These are phyloP conservation scores for Campopleginae sp. DNA, from an alignment of 2,888 invertebrate genomes.

Conservation along the genomic window DNA sequence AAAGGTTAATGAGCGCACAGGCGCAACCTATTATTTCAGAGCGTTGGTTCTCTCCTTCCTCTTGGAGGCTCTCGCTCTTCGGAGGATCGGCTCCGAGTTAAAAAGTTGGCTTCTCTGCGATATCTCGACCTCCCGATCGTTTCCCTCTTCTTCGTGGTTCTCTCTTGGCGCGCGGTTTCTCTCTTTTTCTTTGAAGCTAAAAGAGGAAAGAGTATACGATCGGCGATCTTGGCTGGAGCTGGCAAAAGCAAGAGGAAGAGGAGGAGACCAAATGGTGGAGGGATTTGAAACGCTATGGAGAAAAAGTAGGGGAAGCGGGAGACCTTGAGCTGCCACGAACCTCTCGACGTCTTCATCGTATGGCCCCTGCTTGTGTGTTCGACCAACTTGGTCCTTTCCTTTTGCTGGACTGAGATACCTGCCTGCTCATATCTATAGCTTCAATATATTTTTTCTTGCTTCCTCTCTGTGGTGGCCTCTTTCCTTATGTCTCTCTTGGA, in stretches of 20 bases:
- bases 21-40: slow-evolving; percentile 84
- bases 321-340: slow-evolving; percentile 84
- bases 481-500: background rate
- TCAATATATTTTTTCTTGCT: slow-evolving; percentile 33
- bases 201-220: slow-evolving; percentile 35
- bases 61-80: slow-evolving; percentile 43
- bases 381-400: slow-evolving; percentile 39
- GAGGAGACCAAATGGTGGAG: slow-evolving; percentile 48
- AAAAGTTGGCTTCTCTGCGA: no score
- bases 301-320: slow-evolving; percentile 80
- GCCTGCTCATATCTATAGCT: slow-evolving; percentile 21
- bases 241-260: slow-evolving; percentile 1
- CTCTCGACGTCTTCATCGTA: slow-evolving; percentile 83
- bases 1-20: slow-evolving; percentile 84
- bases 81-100: background rate
- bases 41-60: slow-evolving; percentile 74
- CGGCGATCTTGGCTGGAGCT: slow-evolving; percentile 37
- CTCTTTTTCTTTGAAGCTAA: slow-evolving; percentile 57
- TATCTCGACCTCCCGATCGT: slow-evolving; percentile 53
- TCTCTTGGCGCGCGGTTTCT: slow-evolving; percentile 58
- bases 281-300: slow-evolving; percentile 69
- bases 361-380: slow-evolving; percentile 37
- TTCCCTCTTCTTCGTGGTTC: slow-evolving; percentile 67
- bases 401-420: slow-evolving; percentile 30
- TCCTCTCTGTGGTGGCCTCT: background rate